Conservation (phyloP, 2,113 vertebrate genomes). For the Laterallus jamaicensis region DNA sequence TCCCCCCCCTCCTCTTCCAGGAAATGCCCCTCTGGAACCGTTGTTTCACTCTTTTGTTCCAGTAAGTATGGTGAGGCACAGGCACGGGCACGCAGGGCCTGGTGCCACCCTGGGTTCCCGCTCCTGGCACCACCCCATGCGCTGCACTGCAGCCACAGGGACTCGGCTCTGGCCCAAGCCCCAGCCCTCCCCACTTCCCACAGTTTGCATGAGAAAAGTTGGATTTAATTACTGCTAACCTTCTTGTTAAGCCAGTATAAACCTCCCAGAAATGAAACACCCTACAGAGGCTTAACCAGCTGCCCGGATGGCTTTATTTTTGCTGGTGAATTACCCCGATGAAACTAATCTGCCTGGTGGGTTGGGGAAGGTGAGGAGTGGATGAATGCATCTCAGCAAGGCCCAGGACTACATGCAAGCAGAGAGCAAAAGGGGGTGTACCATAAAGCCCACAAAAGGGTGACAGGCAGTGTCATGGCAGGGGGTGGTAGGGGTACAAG, state of each 20-base stretch:
- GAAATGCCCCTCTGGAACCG: conserved; percentile 59
- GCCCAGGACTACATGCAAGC: neutral
- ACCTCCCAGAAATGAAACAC: neutral
- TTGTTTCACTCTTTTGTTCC: conserved; percentile 67
- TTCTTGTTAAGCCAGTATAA: neutral
- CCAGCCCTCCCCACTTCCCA: accelerated
- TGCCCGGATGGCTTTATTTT: neutral
- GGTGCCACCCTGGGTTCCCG: accelerated
- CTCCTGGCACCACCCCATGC: accelerated
- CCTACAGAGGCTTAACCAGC: neutral
- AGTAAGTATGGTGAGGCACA: conserved; percentile 34
- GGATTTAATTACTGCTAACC: neutral
- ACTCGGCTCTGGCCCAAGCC: neutral
- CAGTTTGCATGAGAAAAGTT: neutral
- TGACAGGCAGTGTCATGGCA: accelerated
- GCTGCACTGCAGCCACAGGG: accelerated
- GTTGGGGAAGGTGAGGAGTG: neutral
- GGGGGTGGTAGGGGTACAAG: neutral
- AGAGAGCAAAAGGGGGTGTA: neutral
- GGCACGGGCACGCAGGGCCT: neutral
- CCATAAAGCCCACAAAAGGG: neutral
- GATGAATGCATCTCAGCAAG: neutral
- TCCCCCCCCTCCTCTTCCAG: conserved; percentile 47
- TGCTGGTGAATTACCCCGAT: neutral
- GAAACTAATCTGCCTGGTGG: neutral